A percentile compares a stretch with the other conserved stretches of the same genome.
Evolutionary conservation across 2,888 invertebrate genomes (phyloP).

Genomic region (Cosmia trapezina): DNA sequence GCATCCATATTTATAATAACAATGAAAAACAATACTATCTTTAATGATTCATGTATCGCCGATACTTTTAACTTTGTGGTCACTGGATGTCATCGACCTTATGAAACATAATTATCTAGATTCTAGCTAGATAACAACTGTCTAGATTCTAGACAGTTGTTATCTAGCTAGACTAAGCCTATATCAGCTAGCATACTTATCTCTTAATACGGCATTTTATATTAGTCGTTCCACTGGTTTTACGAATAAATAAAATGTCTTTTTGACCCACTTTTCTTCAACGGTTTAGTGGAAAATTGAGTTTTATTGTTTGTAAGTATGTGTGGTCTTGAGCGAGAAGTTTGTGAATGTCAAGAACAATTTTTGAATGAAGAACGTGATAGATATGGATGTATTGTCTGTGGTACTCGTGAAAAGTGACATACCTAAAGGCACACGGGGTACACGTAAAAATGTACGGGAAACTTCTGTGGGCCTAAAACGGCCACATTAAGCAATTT

Average conservation of each 20-base stretch:
- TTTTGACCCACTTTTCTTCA: constrained; percentile 40
- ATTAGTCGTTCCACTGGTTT: constrained; percentile 31
- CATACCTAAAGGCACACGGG: not conserved
- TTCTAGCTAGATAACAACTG: too few species aligned
- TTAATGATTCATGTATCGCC: constrained; percentile 44
- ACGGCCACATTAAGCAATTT: too few species aligned
- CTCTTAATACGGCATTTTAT: constrained; percentile 31
- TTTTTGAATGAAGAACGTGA: constrained; percentile 27
- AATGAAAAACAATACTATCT: constrained; percentile 44
- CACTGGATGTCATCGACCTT: constrained; percentile 51
- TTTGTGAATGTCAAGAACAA: not conserved
- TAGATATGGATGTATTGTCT: constrained; percentile 17
- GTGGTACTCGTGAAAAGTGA: not conserved
- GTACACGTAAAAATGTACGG: not conserved
- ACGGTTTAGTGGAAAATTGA: constrained; percentile 30
- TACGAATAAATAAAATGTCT: constrained; percentile 27
- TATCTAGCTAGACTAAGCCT: constrained; percentile 14
- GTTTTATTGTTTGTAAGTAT: constrained; percentile 28
- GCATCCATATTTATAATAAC: constrained; percentile 31
- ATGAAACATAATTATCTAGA: constrained; percentile 21
- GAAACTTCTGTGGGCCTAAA: too few species aligned
- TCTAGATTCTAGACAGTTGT: not conserved
- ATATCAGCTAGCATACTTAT: constrained; percentile 31
- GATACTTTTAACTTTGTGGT: constrained; percentile 32
- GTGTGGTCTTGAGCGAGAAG: constrained; percentile 1